These are phyloP conservation scores for Paraescarpia echinospica DNA, from an alignment of 1,140 invertebrate genomes.

Conservation along the genomic window DNA sequence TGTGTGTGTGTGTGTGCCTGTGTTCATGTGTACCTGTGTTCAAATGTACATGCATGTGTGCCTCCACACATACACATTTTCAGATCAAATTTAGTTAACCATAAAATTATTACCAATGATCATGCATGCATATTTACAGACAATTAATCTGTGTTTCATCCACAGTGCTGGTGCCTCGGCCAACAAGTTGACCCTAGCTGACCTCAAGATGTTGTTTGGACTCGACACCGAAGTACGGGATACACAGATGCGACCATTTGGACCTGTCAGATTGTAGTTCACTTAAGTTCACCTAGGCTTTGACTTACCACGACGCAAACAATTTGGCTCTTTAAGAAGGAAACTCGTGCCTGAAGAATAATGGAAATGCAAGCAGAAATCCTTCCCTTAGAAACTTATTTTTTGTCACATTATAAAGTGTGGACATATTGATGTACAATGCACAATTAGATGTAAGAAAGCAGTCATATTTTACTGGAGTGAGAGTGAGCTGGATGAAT, in stretches of 20 bases:
- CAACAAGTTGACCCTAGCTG: conserved; percentile 29
- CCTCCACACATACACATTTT: too few relatives aligned
- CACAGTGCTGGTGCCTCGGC: conserved; percentile 18
- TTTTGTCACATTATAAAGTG: not conserved
- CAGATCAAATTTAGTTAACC: too few relatives aligned
- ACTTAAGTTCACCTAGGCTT: not conserved
- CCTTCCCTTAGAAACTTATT: not conserved
- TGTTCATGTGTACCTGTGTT: too few relatives aligned
- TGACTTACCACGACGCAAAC: not conserved
- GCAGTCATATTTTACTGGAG: too few relatives aligned
- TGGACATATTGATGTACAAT: not conserved
- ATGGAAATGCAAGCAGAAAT: not conserved
- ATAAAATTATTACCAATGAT: too few relatives aligned
- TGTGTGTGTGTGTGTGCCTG: too few relatives aligned
- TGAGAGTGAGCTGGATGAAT: too few relatives aligned
- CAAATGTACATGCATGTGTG: too few relatives aligned
- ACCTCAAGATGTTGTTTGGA: conserved; percentile 25
- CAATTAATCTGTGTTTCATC: not conserved
- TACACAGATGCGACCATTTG: not conserved
- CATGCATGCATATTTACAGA: not conserved
- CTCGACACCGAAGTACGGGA: conserved; percentile 8
- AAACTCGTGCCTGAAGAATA: too few relatives aligned
- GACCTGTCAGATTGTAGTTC: not conserved
- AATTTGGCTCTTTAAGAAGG: too few relatives aligned
- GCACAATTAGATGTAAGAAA: not conserved